These are phyloP conservation scores for Pipistrellus kuhlii DNA, from an alignment of 2,797 vertebrate species.

Conservation along the genomic window DNA sequence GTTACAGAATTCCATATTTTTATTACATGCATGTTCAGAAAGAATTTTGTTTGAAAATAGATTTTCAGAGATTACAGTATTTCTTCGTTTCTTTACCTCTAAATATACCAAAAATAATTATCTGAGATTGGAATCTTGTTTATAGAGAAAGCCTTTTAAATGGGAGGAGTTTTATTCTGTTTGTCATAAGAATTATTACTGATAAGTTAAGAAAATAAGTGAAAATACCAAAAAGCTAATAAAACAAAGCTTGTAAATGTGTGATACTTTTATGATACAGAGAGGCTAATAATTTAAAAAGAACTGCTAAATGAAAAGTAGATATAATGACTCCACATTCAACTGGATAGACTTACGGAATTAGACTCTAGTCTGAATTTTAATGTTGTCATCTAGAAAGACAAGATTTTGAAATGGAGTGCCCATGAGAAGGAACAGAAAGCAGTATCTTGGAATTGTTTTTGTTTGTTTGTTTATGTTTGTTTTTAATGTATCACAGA, in stretches of 20 bases:
- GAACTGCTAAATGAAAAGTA: not conserved
- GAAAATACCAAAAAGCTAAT: constrained; percentile 44
- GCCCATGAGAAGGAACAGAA: not conserved
- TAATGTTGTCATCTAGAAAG: not conserved
- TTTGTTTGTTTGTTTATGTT: not conserved
- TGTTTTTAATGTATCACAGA: constrained; percentile 86
- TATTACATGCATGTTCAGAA: not conserved
- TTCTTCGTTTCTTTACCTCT: not conserved
- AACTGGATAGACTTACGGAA: not conserved
- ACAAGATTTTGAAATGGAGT: not conserved
- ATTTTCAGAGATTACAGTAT: not conserved
- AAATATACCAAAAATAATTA: constrained; percentile 22
- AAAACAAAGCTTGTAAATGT: not conserved
- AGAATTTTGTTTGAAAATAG: constrained; percentile 53
- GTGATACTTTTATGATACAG: not conserved
- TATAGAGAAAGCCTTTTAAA: constrained; percentile 25
- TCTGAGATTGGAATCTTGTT: constrained; percentile 7
- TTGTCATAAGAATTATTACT: not conserved
- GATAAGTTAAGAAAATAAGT: constrained; percentile 22
- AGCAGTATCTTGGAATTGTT: not conserved
- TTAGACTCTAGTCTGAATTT: not conserved
- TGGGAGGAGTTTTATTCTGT: constrained; percentile 13
- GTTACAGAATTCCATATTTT: constrained; percentile 1
- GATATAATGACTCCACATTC: not conserved
- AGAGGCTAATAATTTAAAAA: constrained; percentile 32